Evolutionary conservation across 2,797 vertebrate genomes (phyloP).

Genomic region (Enteromius radiatus): DNA sequence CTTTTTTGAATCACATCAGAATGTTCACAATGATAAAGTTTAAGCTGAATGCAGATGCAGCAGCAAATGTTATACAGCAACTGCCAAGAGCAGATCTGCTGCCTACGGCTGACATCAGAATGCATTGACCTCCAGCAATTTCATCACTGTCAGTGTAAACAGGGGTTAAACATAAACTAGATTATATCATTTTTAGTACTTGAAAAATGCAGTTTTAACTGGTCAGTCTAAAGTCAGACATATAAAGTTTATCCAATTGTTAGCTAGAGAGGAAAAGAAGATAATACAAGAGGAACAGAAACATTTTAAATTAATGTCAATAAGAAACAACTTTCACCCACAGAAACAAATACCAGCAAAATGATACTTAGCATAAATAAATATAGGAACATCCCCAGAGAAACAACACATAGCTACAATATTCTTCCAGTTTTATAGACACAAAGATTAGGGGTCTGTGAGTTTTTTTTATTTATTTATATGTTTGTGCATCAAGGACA

Average conservation of each 20-base stretch:
- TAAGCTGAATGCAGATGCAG: not conserved
- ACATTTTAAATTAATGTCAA: not conserved
- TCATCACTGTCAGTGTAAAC: not conserved
- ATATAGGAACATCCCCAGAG: not conserved
- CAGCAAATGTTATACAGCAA: not conserved
- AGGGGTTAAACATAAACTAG: not conserved
- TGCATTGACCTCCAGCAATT: not conserved
- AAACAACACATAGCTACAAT: not conserved
- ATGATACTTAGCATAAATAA: not conserved
- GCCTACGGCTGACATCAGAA: not conserved
- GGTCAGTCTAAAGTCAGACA: not conserved
- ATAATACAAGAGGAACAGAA: not conserved
- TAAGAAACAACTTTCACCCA: not conserved
- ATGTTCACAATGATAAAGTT: conserved; percentile 3
- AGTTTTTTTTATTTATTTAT: not conserved
- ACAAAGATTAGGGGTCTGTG: not conserved
- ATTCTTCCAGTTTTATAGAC: not conserved
- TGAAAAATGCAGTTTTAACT: conserved; percentile 7
- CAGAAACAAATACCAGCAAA: not conserved
- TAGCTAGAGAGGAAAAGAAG: not conserved
- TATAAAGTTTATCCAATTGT: not conserved
- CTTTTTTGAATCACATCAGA: not conserved
- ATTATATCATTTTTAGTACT: not conserved
- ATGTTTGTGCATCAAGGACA: not conserved
- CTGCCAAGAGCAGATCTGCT: not conserved